A percentile compares a stretch with the other conserved stretches of the same genome.
These are phyloP conservation scores for Vanessa tameamea DNA, from an alignment of 1,140 invertebrate genomes.

Conservation along the genomic window DNA sequence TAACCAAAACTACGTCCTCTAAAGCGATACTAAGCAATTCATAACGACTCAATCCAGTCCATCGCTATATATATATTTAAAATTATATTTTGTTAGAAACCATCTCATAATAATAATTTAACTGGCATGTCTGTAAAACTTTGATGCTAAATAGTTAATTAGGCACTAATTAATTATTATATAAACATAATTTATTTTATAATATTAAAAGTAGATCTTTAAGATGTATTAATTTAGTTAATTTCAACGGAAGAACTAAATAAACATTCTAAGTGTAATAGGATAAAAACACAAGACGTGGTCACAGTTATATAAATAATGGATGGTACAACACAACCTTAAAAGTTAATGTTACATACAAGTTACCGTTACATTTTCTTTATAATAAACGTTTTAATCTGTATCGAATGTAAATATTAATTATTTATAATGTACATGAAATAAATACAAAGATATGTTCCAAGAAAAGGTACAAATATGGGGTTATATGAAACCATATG, in stretches of 20 bases:
- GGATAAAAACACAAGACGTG: constrained; percentile 27
- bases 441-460: constrained; percentile 58
- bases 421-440: constrained; percentile 28
- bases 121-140: constrained; percentile 4
- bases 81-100: constrained; percentile 8
- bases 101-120: constrained; percentile 6
- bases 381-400: constrained; percentile 27
- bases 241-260: neutral
- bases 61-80: neutral
- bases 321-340: constrained; percentile 59
- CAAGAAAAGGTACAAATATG: constrained; percentile 61
- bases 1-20: constrained; percentile 43
- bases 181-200: constrained; percentile 1
- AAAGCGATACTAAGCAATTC: constrained; percentile 30
- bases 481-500: constrained; percentile 15
- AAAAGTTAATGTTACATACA: neutral
- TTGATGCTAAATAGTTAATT: constrained; percentile 21
- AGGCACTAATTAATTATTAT: neutral
- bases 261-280: neutral
- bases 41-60: neutral
- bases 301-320: constrained; percentile 41
- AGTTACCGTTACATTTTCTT: constrained; percentile 1
- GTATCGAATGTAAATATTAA: constrained; percentile 31
- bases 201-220: neutral
- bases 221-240: neutral